phyloP scores from a whole-genome alignment of 2,797 vertebrate species.

The Rhinophrynus dorsalis region DNA sequence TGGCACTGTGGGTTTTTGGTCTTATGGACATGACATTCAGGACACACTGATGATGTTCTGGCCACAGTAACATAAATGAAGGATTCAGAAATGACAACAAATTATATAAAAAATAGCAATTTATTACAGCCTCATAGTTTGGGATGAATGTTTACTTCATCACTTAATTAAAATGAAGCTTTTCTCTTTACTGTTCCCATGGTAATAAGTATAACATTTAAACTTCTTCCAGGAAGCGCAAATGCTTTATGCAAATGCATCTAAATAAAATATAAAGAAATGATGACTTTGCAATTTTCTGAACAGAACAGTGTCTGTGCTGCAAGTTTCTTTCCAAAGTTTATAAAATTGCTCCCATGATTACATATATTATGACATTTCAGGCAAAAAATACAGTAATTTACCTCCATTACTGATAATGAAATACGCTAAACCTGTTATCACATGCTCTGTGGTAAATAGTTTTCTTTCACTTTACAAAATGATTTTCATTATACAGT shows the following conservation, averaged over 20 bases:
- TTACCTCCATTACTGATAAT: too few species aligned
- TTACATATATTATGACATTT: background rate
- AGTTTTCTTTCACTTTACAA: too few species aligned
- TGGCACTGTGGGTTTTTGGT: too few species aligned
- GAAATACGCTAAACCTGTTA: too few species aligned
- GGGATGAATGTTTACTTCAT: background rate
- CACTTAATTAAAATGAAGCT: background rate
- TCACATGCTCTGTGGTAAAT: too few species aligned
- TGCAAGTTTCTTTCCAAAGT: background rate
- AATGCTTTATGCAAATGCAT: background rate
- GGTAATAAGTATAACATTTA: conserved; percentile 18
- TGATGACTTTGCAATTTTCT: conserved; percentile 2
- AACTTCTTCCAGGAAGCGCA: background rate
- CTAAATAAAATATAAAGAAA: background rate
- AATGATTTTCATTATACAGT: too few species aligned
- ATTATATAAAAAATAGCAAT: background rate
- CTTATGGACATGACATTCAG: too few species aligned
- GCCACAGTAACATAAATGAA: too few species aligned
- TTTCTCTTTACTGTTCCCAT: background rate
- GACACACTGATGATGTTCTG: too few species aligned
- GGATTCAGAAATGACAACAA: background rate
- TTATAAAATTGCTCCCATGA: background rate
- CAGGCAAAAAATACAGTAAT: background rate
- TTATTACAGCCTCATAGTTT: background rate
- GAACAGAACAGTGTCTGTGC: background rate